phyloP scores from a whole-genome alignment of 2,888 invertebrate genomes.

The Entomobrya proxima region DNA sequence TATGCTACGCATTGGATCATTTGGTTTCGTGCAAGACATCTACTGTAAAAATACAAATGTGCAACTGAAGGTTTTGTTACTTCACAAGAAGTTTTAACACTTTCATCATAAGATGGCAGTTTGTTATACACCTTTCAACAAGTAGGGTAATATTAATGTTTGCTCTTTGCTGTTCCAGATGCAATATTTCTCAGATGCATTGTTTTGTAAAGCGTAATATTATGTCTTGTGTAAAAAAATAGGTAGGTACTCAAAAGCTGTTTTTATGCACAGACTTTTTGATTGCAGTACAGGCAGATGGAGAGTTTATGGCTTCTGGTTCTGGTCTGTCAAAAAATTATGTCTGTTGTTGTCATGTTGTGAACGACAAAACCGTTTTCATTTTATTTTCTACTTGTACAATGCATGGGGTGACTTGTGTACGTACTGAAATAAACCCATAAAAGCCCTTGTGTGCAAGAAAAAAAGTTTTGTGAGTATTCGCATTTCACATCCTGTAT shows the following conservation, averaged over 20 bases:
- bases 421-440: not conserved
- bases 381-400: not conserved
- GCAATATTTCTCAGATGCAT: too few relatives aligned
- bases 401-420: not conserved
- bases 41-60: not conserved
- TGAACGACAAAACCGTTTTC: not conserved
- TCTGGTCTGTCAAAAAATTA: not conserved
- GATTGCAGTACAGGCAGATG: not conserved
- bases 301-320: conserved; percentile 1
- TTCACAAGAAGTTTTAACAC: not conserved
- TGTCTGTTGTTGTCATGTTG: not conserved
- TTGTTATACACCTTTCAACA: not conserved
- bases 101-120: not conserved
- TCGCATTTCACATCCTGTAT: not conserved
- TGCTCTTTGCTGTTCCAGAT: not conserved
- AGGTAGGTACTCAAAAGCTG: too few relatives aligned
- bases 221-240: too few relatives aligned
- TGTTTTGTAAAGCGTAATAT: too few relatives aligned
- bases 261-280: not conserved
- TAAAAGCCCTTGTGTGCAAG: not conserved
- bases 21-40: too few relatives aligned
- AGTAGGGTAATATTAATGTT: not conserved
- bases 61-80: not conserved
- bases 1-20: too few relatives aligned
- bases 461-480: not conserved